Base-by-base conservation (phyloP, 2,113 vertebrate species). In the Uria aalge region DNA sequence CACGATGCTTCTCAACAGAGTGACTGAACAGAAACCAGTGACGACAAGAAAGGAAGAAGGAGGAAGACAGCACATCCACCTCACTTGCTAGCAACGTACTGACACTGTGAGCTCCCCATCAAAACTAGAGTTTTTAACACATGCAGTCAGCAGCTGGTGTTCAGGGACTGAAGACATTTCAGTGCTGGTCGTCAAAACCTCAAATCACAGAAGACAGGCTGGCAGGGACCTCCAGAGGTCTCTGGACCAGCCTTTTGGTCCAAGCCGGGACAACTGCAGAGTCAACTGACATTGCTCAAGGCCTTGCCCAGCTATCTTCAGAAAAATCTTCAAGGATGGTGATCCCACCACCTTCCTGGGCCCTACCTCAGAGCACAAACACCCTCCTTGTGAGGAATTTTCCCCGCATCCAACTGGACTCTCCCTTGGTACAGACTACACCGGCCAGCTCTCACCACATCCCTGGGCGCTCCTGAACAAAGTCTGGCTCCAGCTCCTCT, bases 1-100 rank as follows among this genome's bases (percentile, higher is more conserved):
- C 32, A 13, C 0, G 8, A 74, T 5, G 26, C 15, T 27, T 56
- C 48, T 34, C 18, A 23, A 50, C 20, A 0, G 0, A 71, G 43
- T 12, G 36, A 81, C n/a, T 48, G 75, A 76, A 56, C 6, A 56
- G 56, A 71, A 64, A 16, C 36, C 50, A 57, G 60, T 19, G 52
- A 52, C 1, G 3, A 50, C 32, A 23, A n/a, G 1, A 1, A 47
- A 50, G 48, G 32, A 47, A 29, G 40, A 50, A 56, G 50, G 38
- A 38, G 18, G 67, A 73, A 59, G 14, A 59, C 0, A 30, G 53
- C 6, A 53, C n/a, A 30, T 32, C 40, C 17, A 55, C 40, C 15
- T 40, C 45, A 26, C 7, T 21, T 56, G 40, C 63, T 40, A 76
- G 34, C 43, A 27, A 30, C 2, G 9, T 3, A 26, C 34, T 9